phyloP scores from a whole-genome alignment of 2,113 vertebrate species.

The Elephantulus edwardii region DNA sequence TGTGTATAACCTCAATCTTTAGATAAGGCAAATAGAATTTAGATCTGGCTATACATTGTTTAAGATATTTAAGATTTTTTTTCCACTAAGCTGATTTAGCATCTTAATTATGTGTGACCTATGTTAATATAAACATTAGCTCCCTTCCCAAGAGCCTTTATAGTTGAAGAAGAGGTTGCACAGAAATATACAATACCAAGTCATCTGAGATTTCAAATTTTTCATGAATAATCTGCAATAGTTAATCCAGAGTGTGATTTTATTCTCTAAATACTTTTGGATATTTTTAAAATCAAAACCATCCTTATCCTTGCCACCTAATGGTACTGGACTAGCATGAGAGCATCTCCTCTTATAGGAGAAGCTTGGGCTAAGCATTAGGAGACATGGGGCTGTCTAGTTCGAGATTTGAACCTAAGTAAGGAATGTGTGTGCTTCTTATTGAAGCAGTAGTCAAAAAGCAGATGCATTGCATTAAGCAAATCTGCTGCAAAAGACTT shows the following conservation, averaged over 20 bases:
- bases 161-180: constrained; percentile 43
- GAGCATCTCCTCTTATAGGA: not conserved
- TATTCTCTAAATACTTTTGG: not conserved
- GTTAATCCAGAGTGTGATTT: constrained; percentile 21
- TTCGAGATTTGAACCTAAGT: constrained; percentile 25
- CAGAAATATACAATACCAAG: constrained; percentile 41
- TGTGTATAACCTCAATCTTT: not conserved
- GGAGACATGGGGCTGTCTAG: not conserved
- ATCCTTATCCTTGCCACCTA: constrained; percentile 5
- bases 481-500: not conserved
- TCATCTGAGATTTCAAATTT: constrained; percentile 56
- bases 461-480: not conserved
- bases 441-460: not conserved
- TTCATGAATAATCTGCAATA: constrained; percentile 23
- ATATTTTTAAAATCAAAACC: not conserved
- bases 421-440: not conserved
- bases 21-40: constrained; percentile 61
- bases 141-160: constrained; percentile 52
- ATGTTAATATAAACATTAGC: constrained; percentile 58
- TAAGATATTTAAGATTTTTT: constrained; percentile 59
- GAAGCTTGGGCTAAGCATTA: not conserved
- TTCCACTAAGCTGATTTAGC: constrained; percentile 38
- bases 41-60: constrained; percentile 1
- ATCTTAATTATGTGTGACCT: constrained; percentile 66
- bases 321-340: not conserved